Evolutionary conservation across 1,140 invertebrate species (phyloP), one percentile per base, ranked within the genome.

Genomic region (Drosophila pandora): DNA sequence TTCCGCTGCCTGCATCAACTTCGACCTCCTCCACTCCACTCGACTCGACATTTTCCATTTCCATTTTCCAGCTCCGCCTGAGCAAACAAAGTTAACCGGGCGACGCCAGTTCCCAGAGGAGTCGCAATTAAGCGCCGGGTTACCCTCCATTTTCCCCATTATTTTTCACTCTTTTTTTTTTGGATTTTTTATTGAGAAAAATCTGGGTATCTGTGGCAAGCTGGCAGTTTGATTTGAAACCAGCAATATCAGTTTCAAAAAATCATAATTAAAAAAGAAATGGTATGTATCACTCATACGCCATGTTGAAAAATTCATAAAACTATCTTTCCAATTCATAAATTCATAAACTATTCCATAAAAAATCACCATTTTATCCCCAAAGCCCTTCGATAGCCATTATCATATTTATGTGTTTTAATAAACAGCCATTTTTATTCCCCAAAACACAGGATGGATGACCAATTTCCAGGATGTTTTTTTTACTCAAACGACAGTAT

Each of bases 1-100:
- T 77, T 77, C 76, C 79, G 79, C 59, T 65, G 53, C 62, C 45
- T 69, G 49, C 62, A 58, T 43, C 39, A 25, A 56, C 47, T 22
- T 30, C 9, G 22, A 4, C 13, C 41, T 13, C 48, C 67, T 3
- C 28, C 39, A 9, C 45, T 10, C 39, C 34, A 32, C 67, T 3
- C 28, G 49, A 9, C 45, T 10, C 39, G 47, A 32, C 48, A 48
- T 61, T 62, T 28, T 21, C 21, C 17, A 25, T 49, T 54, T 55
- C 39, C 67, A 53, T 53, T 58, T 57, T 41, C 60, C 48, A 32
- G 48, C 43, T 62, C 48, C 21, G 56, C 32, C 59, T 54, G 47
- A 72, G 57, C 68, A 61, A 73, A 72, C 56, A 61, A 54, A 72
- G 57, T 70, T 54, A 73, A 73, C 48, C 54, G 34, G 32, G 61